phyloP scores from a whole-genome alignment of 2,113 vertebrate genomes.

The Siphamia tubifer region DNA sequence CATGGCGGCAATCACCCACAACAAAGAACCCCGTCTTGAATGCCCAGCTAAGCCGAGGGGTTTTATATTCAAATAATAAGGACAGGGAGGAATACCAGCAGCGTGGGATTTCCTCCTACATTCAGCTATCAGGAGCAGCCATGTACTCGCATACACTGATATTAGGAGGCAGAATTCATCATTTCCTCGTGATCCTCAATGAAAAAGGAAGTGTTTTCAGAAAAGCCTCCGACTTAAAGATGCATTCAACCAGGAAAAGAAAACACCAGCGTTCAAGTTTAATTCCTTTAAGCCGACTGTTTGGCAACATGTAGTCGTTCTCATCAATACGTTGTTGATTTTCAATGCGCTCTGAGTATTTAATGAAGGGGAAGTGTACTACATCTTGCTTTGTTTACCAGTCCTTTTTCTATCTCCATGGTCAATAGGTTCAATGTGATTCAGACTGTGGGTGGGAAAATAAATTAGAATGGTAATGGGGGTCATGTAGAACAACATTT shows the following conservation, averaged over 20 bases:
- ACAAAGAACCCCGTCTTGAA: slow-evolving; percentile 65
- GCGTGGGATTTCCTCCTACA: slow-evolving; percentile 49
- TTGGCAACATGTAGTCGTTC: slow-evolving; percentile 42
- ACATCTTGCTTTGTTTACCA: slow-evolving; percentile 64
- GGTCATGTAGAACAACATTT: slow-evolving; percentile 49
- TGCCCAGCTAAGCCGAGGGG: slow-evolving; percentile 66
- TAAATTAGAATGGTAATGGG: slow-evolving; percentile 64
- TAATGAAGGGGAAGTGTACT: slow-evolving; percentile 56
- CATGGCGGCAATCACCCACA: slow-evolving; percentile 58
- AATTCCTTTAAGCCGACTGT: slow-evolving; percentile 56
- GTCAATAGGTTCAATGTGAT: slow-evolving; percentile 68
- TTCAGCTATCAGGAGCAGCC: slow-evolving; percentile 43
- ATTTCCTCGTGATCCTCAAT: slow-evolving; percentile 33
- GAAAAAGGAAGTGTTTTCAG: slow-evolving; percentile 13
- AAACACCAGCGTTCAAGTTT: slow-evolving; percentile 32
- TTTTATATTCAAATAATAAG: slow-evolving; percentile 72
- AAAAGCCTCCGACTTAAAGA: slow-evolving; percentile 33
- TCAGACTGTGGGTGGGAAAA: slow-evolving; percentile 54
- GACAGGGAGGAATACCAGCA: slow-evolving; percentile 54
- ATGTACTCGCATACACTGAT: slow-evolving; percentile 33
- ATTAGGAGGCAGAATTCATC: slow-evolving; percentile 30
- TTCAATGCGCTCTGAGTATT: slow-evolving; percentile 56
- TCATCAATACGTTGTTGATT: slow-evolving; percentile 63
- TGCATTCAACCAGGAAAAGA: slow-evolving; percentile 32
- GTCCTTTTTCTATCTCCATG: slow-evolving; percentile 41